Conservation (phyloP, 2,113 vertebrate genomes). For the Galbula dea region DNA sequence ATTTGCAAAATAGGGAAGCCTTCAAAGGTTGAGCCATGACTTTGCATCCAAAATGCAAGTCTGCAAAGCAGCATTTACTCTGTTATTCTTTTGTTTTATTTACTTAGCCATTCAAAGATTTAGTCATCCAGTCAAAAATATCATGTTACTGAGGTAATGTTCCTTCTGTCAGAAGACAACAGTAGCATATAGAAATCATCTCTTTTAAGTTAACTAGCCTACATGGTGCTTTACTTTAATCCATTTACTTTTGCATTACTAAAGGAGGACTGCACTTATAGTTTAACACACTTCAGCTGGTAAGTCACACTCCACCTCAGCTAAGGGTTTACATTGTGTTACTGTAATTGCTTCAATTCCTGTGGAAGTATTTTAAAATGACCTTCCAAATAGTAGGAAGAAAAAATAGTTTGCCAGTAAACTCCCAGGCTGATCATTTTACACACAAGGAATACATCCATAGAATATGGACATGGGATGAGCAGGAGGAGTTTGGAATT, state of each 20-base stretch:
- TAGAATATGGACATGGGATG: neutral
- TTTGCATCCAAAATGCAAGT: neutral
- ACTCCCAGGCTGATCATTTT: neutral
- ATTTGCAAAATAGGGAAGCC: neutral
- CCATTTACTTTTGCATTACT: neutral
- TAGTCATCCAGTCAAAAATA: neutral
- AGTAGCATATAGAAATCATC: neutral
- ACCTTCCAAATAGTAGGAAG: neutral
- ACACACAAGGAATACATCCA: neutral
- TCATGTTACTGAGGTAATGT: neutral
- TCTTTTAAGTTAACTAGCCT: neutral
- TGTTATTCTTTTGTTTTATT: neutral
- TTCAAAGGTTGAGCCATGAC: neutral
- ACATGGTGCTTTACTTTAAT: neutral
- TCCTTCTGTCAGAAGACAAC: neutral
- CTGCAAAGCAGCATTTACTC: neutral
- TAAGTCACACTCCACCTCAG: neutral
- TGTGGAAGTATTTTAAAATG: neutral
- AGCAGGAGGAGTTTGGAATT: neutral
- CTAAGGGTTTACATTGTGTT: neutral
- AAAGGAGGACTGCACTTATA: neutral
- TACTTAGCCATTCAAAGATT: neutral
- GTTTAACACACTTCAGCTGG: neutral
- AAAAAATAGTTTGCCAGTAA: neutral
- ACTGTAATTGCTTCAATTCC: neutral